phyloP scores from a whole-genome alignment of 1,140 invertebrate species.

The Caenorhabditis tropicalis region DNA sequence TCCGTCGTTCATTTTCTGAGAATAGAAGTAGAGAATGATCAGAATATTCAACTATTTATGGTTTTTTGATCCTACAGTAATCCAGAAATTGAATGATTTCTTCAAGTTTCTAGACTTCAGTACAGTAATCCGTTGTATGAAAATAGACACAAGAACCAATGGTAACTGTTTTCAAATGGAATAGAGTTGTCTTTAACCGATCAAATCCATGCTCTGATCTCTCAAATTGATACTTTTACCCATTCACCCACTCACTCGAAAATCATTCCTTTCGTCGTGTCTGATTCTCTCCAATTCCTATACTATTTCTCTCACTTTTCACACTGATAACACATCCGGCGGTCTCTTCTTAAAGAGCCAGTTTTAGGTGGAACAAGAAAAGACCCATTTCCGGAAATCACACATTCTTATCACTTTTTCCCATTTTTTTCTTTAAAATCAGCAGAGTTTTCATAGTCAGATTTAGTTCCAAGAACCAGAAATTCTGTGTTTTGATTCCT shows the following conservation, averaged over 20 bases:
- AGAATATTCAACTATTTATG: too few species aligned
- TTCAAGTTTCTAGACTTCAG: too few species aligned
- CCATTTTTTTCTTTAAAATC: not conserved
- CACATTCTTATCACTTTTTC: not conserved
- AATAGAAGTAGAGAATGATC: too few species aligned
- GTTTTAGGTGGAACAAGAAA: not conserved
- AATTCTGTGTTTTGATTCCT: not conserved
- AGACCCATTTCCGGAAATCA: slow-evolving; percentile 23
- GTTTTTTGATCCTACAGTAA: too few species aligned
- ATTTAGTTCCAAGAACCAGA: not conserved
- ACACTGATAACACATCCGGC: slow-evolving; percentile 26
- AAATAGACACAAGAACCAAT: too few species aligned
- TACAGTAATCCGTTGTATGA: too few species aligned
- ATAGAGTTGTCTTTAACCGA: not conserved
- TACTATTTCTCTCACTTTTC: not conserved
- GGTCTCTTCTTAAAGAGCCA: slow-evolving; percentile 7
- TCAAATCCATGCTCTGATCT: not conserved
- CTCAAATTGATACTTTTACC: slow-evolving; percentile 5
- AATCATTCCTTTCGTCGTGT: not conserved
- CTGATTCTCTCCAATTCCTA: not conserved
- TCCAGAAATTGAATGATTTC: too few species aligned
- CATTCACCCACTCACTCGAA: not conserved
- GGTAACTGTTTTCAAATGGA: too few species aligned
- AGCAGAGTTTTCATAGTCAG: not conserved
- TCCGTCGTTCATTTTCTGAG: too few species aligned